Evolutionary conservation across 2,113 vertebrate species (phyloP).

Genomic region (Marcusenius ussheri): DNA sequence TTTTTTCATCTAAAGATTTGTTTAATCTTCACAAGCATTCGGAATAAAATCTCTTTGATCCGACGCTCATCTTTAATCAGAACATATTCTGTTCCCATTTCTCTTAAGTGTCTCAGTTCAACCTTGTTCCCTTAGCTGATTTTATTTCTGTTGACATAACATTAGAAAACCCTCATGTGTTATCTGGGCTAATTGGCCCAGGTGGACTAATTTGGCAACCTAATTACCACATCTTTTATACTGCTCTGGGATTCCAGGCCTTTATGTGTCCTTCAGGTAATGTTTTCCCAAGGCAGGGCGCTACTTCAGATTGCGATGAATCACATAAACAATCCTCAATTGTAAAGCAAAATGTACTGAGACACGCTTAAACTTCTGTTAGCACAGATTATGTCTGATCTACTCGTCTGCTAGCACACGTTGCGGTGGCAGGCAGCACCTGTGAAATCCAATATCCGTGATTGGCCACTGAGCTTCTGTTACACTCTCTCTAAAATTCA

Average conservation of each 20-base stretch:
- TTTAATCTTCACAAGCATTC: conserved; percentile 60
- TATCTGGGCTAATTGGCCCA: conserved; percentile 71
- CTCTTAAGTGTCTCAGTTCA: conserved; percentile 48
- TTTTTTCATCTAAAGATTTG: conserved; percentile 66
- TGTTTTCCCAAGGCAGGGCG: conserved; percentile 41
- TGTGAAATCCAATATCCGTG: background rate
- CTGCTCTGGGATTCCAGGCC: conserved; percentile 56
- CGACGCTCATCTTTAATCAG: conserved; percentile 61
- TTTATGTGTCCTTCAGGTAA: conserved; percentile 49
- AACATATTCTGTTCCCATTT: conserved; percentile 51
- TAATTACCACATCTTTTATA: conserved; percentile 60
- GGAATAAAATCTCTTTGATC: conserved; percentile 67
- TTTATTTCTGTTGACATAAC: conserved; percentile 70
- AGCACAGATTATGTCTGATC: background rate
- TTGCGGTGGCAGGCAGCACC: background rate
- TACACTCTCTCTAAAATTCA: background rate
- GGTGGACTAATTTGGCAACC: conserved; percentile 70
- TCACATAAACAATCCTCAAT: conserved; percentile 41
- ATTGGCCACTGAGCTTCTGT: background rate
- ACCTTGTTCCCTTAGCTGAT: conserved; percentile 47
- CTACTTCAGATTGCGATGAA: conserved; percentile 42
- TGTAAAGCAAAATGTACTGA: conserved; percentile 23
- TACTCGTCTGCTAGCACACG: background rate
- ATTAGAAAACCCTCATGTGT: conserved; percentile 56
- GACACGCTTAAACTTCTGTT: conserved; percentile 2